Conservation (phyloP, 2,888 invertebrate species). For the Parasteatoda lunata region DNA sequence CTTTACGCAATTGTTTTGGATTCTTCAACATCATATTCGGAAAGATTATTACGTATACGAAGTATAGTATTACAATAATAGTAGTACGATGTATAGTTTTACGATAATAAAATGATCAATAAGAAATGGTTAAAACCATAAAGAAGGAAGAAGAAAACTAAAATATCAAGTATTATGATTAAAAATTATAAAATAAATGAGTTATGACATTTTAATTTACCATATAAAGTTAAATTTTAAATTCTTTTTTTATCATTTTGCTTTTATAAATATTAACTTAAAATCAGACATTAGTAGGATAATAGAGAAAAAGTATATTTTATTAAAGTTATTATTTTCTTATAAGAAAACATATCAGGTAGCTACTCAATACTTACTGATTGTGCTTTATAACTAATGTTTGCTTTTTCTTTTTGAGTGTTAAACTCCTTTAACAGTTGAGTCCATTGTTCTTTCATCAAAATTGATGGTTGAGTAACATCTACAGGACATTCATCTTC, state of each 20-base stretch:
- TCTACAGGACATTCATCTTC: conserved; percentile 85
- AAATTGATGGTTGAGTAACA: conserved; percentile 83
- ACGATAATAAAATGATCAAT: too few relatives aligned
- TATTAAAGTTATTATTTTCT: too few relatives aligned
- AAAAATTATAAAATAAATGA: background rate
- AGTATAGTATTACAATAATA: too few relatives aligned
- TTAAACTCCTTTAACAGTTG: conserved; percentile 82
- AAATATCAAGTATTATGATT: background rate
- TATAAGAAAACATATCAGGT: too few relatives aligned
- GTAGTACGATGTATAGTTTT: too few relatives aligned
- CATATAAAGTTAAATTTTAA: background rate
- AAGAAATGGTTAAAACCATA: too few relatives aligned
- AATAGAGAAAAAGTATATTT: too few relatives aligned
- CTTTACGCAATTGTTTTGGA: too few relatives aligned
- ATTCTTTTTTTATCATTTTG: background rate
- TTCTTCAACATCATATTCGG: too few relatives aligned
- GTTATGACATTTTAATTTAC: background rate
- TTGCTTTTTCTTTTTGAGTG: conserved; percentile 84
- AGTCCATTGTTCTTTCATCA: conserved; percentile 83
- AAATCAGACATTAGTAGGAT: too few relatives aligned
- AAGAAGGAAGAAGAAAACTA: background rate
- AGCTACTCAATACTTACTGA: conserved; percentile 76
- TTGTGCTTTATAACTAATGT: conserved; percentile 89
- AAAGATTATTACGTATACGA: too few relatives aligned
- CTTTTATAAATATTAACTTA: background rate